A percentile compares a stretch with the other conserved stretches of the same genome.
Conservation (phyloP, 2,888 invertebrate genomes). For the Hypena proboscidalis region DNA sequence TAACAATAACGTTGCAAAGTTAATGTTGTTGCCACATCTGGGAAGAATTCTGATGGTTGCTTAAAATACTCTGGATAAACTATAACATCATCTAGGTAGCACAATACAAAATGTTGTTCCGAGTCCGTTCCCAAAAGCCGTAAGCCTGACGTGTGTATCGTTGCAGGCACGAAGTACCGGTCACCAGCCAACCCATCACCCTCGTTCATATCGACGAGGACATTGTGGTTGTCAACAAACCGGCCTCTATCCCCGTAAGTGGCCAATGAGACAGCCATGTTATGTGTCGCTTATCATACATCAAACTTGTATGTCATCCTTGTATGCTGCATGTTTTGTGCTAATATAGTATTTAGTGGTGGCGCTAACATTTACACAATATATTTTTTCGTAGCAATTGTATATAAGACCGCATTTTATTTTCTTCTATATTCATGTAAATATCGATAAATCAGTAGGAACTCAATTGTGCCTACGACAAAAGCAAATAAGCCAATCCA, state of each 20-base stretch:
- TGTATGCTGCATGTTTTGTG: slow-evolving; percentile 47
- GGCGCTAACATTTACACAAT: slow-evolving; percentile 18
- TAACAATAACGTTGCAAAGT: neutral
- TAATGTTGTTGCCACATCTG: neutral
- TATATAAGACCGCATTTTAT: neutral
- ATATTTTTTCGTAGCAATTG: neutral
- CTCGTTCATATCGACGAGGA: slow-evolving; percentile 99
- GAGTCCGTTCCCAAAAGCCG: slow-evolving; percentile 48
- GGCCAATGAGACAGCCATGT: slow-evolving; percentile 93
- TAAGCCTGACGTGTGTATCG: slow-evolving; percentile 81
- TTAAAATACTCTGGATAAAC: too few relatives aligned
- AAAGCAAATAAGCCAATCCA: neutral
- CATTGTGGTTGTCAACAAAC: slow-evolving; percentile 99
- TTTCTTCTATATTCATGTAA: too few relatives aligned
- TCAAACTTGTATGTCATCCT: slow-evolving; percentile 58
- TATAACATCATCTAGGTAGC: slow-evolving; percentile 15
- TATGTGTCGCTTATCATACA: slow-evolving; percentile 89
- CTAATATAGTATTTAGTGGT: slow-evolving; percentile 30
- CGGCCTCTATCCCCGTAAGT: slow-evolving; percentile 99
- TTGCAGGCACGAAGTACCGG: slow-evolving; percentile 99
- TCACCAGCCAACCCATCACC: slow-evolving; percentile 98
- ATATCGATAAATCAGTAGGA: neutral
- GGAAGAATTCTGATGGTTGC: slow-evolving; percentile 3
- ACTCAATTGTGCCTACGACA: neutral
- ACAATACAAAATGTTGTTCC: slow-evolving; percentile 48